Evolutionary conservation across 2,113 vertebrate genomes (phyloP), one percentile per base, ranked within the genome.

Genomic region (Indicator indicator): DNA sequence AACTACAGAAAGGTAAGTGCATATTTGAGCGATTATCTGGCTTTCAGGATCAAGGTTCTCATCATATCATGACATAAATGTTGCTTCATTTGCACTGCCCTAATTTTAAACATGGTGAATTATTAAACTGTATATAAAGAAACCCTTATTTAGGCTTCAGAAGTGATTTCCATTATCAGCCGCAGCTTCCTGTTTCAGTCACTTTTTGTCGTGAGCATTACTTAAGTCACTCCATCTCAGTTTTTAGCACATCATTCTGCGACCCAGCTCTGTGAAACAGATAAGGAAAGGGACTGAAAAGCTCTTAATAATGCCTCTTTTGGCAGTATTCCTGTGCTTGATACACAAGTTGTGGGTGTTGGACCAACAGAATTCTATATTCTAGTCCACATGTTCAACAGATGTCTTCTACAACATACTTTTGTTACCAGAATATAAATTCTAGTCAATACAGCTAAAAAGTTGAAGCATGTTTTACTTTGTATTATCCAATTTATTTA

Each of bases 21-120:
- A 16, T 76, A 84, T 92, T 55, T 91, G 50, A 89, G 74, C 67
- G 63, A 95, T 92, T 94, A 93, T 83, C 77, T 91, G 46, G 28
- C 52, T 88, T 74, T 87, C 46, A 48, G 74, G 71, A 97, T 89
- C 71, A 89, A 76, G 46, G 56, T 73, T 89, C 71, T 79, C 87
- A 81, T 55, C 59, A 50, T 67, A 67, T 7, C 30, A 79, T 12
- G 33, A 87, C 95, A 82, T 46, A 94, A 87, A 36, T 24, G 36
- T 70, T 67, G 24, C 12, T 92, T 68, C 15, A 60, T 88, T 91
- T 94, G 33, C 54, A 91, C 30, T 1, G 4, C 55, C 55, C 89
- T 71, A 60, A 63, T 83, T 74, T 89, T 70, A 80, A 76, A 93
- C 24, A 60, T 2, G 4, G 5, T 77, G 23, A 86, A 86, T 62